These are phyloP conservation scores for Corythoichthys haematopterus DNA, from an alignment of 2,113 vertebrate genomes.

Conservation along the genomic window DNA sequence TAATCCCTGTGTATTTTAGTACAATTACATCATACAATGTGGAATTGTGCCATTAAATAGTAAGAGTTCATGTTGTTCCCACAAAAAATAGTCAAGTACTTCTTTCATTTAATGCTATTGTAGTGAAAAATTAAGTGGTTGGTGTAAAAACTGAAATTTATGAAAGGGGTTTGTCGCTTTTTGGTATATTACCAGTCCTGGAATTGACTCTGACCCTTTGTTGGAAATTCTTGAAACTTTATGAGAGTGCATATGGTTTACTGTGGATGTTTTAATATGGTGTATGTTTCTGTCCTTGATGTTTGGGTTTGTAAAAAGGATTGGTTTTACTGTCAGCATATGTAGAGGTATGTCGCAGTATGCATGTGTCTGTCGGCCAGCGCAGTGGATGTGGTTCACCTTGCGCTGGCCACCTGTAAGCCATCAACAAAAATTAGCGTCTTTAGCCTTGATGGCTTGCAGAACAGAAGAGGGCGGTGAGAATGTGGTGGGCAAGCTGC, in stretches of 20 bases:
- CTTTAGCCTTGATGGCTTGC: constrained; percentile 72
- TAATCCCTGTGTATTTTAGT: constrained; percentile 40
- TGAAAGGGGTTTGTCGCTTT: constrained; percentile 27
- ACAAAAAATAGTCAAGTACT: constrained; percentile 18
- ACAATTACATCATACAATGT: constrained; percentile 16
- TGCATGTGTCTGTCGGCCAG: constrained; percentile 37
- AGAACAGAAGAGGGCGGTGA: constrained; percentile 57
- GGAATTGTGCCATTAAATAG: constrained; percentile 20
- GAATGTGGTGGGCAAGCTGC: constrained; percentile 44
- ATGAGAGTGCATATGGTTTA: constrained; percentile 49
- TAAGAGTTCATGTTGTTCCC: constrained; percentile 7
- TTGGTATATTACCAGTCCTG: constrained; percentile 41
- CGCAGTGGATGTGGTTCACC: constrained; percentile 67
- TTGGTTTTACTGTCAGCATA: constrained; percentile 40
- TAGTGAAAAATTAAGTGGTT: background rate
- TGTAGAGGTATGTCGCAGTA: constrained; percentile 22
- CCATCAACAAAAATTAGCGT: constrained; percentile 74
- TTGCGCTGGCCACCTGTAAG: constrained; percentile 76
- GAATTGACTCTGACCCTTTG: constrained; percentile 29
- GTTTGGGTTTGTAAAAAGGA: constrained; percentile 59
- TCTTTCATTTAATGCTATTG: background rate
- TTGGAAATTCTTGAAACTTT: constrained; percentile 51
- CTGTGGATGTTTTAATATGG: constrained; percentile 53
- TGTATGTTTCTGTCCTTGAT: constrained; percentile 62
- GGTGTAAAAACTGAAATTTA: constrained; percentile 27